Conservation (phyloP, 2,888 invertebrate genomes). For the Unio pictorum region DNA sequence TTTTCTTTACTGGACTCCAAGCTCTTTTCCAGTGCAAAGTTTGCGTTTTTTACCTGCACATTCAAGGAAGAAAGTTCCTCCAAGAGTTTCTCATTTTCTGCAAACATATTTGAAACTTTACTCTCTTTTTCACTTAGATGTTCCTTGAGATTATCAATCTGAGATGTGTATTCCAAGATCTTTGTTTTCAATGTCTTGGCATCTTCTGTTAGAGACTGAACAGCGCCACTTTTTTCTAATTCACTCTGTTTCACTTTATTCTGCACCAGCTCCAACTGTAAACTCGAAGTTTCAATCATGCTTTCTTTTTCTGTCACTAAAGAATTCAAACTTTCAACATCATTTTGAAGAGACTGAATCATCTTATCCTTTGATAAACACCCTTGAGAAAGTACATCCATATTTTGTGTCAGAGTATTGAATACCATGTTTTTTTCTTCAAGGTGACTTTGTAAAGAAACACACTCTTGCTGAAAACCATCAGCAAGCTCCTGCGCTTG, state of each 20-base stretch:
- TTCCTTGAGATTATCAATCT: background rate
- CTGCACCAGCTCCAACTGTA: background rate
- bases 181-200: no score
- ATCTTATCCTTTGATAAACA: conserved; percentile 13
- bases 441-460: conserved; percentile 18
- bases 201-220: no score
- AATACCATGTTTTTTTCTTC: conserved; percentile 20
- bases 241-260: background rate
- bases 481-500: conserved; percentile 13
- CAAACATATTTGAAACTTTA: background rate
- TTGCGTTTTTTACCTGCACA: background rate
- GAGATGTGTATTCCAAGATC: no score
- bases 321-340: conserved; percentile 4
- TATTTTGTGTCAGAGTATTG: conserved; percentile 15
- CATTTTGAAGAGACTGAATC: conserved; percentile 8
- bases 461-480: conserved; percentile 13
- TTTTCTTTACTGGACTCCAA: no score
- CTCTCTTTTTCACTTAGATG: conserved; percentile 4
- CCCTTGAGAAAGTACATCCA: conserved; percentile 18
- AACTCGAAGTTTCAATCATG: background rate
- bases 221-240: background rate
- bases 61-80: background rate
- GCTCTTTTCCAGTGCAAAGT: conserved; percentile 1
- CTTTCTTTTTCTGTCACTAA: conserved; percentile 2
- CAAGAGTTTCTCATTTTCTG: background rate